Base-by-base conservation (phyloP, 1,140 invertebrate species). In the Grapholita molesta region DNA sequence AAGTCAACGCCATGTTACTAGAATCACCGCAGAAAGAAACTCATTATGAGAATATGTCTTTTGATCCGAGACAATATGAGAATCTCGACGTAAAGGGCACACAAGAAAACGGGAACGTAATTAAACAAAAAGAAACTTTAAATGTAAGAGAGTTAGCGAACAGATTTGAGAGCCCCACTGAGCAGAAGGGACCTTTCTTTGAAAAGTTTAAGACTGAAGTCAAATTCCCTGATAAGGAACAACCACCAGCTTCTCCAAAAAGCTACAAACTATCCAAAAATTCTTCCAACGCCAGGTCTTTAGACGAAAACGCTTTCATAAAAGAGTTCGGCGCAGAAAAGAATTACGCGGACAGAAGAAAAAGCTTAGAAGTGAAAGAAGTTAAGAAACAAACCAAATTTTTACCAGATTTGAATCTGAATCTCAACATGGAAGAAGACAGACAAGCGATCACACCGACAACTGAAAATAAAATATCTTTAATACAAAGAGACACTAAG, bases 301-400 rank as follows among this genome's bases (percentile, higher is more conserved):
- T 96, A 24, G 96, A 96, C 82, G 95, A 94, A 79, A 94, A 94
- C 70, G 94, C 94, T 3, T 95, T 95, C 70, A 85, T 94, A 1
- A 93, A 94, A 72, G 93, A 95, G 82, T 95, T 94, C 73, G 94
- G 93, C 0, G 71, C 69, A 7, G 83, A 86, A 23, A 80, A 79
- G 67, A 76, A 85, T 3, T 68, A 91, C 65, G 89, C 83, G 32
- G 91, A 93, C 55, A 84, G 86, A 85, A 76, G 92, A 79, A 91
- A 92, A 82, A 86, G 91, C 69, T 73, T 94, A 42, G 93, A 94
- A 80, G 92, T 93, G 0, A 83, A 82, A 66, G 91, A 89, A 70
- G 85, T 30, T 65, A 89, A 74, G 80, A 90, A 79, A 76, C 89
- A 79, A 25, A 93, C 92, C 0, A 95, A 94, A 75, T 89, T 88